These are phyloP conservation scores for Penaeus vannamei DNA, from an alignment of 1,140 invertebrate genomes.

Conservation along the genomic window DNA sequence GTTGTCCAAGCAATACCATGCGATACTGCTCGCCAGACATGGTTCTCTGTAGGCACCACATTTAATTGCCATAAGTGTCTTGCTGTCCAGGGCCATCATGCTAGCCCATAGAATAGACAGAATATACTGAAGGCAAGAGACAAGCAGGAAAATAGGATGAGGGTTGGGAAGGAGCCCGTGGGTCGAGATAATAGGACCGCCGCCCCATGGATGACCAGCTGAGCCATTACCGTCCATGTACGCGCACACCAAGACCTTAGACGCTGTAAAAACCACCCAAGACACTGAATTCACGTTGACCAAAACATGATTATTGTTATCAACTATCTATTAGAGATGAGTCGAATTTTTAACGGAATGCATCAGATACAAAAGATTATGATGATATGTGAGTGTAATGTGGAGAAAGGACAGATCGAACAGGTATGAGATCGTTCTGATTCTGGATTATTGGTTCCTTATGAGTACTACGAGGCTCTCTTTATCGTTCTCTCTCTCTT, in stretches of 20 bases:
- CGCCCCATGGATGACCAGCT: not conserved
- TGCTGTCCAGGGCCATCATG: not conserved
- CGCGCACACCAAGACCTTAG: too few relatives aligned
- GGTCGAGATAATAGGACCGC: not conserved
- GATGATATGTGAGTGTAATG: too few relatives aligned
- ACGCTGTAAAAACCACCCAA: too few relatives aligned
- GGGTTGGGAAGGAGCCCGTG: not conserved
- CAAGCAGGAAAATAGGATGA: constrained; percentile 4
- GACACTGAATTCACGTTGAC: too few relatives aligned
- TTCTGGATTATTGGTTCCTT: too few relatives aligned
- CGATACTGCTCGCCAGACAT: constrained; percentile 59
- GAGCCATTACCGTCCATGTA: too few relatives aligned
- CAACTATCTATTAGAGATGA: too few relatives aligned
- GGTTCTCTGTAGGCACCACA: constrained; percentile 53
- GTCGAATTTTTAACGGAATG: too few relatives aligned
- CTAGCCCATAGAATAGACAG: not conserved
- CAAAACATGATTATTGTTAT: too few relatives aligned
- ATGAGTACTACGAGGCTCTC: not conserved
- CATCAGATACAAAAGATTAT: too few relatives aligned
- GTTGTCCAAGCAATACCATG: constrained; percentile 52
- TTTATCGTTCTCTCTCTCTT: constrained; percentile 1
- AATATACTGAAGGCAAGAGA: constrained; percentile 23
- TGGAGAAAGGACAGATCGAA: too few relatives aligned
- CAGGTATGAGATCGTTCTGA: too few relatives aligned
- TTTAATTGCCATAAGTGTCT: not conserved